A percentile compares a stretch with the other conserved stretches of the same genome.
These are phyloP conservation scores for Palythoa grandiflora DNA, from an alignment of 92 coral and sea anemone genomes.

Conservation along the genomic window DNA sequence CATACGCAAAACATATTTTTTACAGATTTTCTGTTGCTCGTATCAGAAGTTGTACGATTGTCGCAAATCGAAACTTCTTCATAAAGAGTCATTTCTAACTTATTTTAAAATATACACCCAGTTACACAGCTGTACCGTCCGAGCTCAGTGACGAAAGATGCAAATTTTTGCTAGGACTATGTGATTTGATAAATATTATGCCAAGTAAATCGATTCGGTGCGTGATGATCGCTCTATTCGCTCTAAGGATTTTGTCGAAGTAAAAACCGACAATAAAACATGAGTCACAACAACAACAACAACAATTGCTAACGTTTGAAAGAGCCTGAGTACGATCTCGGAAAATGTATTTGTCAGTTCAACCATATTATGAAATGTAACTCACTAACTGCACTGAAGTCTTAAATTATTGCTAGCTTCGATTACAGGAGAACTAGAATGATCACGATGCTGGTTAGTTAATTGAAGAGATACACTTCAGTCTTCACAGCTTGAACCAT, in stretches of 20 bases:
- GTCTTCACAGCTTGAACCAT: too few species aligned
- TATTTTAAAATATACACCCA: not conserved
- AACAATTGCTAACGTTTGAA: too few species aligned
- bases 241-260: not conserved
- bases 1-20: not conserved
- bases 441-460: too few species aligned
- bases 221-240: not conserved
- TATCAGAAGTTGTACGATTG: not conserved
- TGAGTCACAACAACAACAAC: too few species aligned
- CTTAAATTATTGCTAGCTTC: too few species aligned
- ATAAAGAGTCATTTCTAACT: not conserved
- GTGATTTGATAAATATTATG: not conserved
- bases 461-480: too few species aligned
- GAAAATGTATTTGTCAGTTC: too few species aligned
- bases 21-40: not conserved
- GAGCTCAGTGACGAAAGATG: constrained; percentile 14
- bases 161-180: constrained; percentile 9
- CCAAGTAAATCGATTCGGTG: not conserved
- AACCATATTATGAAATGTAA: too few species aligned
- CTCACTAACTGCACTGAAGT: too few species aligned
- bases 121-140: not conserved
- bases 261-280: too few species aligned
- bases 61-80: not conserved
- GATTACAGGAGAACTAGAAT: too few species aligned
- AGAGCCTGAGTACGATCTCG: too few species aligned